Conservation (phyloP, 2,888 invertebrate genomes). For the Escarpia spicata region DNA sequence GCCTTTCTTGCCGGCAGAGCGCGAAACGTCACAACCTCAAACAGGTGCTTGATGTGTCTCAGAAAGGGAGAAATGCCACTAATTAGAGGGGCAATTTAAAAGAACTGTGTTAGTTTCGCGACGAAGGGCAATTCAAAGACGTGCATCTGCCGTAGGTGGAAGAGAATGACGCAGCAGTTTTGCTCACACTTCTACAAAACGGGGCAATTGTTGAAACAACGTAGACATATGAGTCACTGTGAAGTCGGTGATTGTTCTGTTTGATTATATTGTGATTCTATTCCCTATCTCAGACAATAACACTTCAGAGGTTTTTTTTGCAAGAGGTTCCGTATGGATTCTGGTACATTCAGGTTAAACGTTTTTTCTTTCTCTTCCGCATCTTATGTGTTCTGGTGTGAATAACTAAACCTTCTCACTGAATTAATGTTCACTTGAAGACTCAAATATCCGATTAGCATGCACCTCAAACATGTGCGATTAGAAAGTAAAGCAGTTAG, state of each 20-base stretch:
- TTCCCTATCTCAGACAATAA: not conserved
- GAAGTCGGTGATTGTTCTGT: not conserved
- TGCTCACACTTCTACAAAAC: no score
- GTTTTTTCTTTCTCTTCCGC: not conserved
- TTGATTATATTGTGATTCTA: not conserved
- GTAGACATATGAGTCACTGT: not conserved
- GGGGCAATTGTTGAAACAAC: no score
- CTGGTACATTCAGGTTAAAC: not conserved
- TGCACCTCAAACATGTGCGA: not conserved
- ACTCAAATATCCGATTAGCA: not conserved
- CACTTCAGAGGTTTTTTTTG: not conserved
- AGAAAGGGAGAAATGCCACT: not conserved
- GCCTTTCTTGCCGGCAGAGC: not conserved
- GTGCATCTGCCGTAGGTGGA: not conserved
- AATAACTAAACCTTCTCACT: not conserved
- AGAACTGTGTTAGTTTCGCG: not conserved
- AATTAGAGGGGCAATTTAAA: slow-evolving; percentile 16
- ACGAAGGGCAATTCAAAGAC: not conserved
- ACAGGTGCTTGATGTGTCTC: not conserved
- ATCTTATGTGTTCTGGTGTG: no score
- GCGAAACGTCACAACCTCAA: not conserved
- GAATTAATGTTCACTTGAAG: not conserved
- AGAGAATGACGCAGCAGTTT: not conserved
- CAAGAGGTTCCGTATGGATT: not conserved
- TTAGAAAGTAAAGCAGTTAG: not conserved